Evolutionary conservation across 2,888 invertebrate genomes (phyloP), one percentile per base, ranked within the genome.

Genomic region (Megamerina dolium): DNA sequence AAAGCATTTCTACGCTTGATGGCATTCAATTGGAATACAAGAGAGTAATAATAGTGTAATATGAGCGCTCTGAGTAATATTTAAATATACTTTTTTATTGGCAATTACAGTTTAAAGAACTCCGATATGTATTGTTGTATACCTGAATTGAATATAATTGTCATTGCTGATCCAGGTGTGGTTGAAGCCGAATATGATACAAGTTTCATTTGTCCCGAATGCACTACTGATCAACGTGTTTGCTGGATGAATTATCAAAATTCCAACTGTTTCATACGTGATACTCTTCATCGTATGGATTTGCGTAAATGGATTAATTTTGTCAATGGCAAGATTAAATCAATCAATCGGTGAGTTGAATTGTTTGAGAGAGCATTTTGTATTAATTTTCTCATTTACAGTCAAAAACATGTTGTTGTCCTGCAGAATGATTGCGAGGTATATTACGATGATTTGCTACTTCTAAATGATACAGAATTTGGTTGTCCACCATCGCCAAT

Each of bases 1-100:
- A 57, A 58, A 5, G 60, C 64, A 1, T 58, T 66, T 13, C 26
- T 67, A 4, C 57, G 64, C 2, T 43, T 55, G 5, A 45, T 64
- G 44, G 42, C 63, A 3, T 68, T 62, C 26, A 46, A 51, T 16
- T 64, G 64, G 61, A 60, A 59, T 33, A 48, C 47, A 0, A 34
- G 53, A 2, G 54, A 58, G 66, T 64, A 47, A 48, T 52, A 9
- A 8, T 10, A 23, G 6, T 23, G 23, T 8, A 23, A n/a, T n/a
- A n/a, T n/a, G n/a, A n/a, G n/a, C n/a, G n/a, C n/a, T n/a, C n/a
- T n/a, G n/a, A n/a, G n/a, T n/a, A n/a, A n/a, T n/a, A n/a, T n/a
- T n/a, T n/a, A n/a, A n/a, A n/a, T n/a, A n/a, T n/a, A n/a, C n/a
- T n/a, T n/a, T n/a, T n/a, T n/a, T n/a, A n/a, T n/a, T n/a, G n/a